Base-by-base conservation (phyloP, 2,113 vertebrate genomes). In the Lutjanus erythropterus region DNA sequence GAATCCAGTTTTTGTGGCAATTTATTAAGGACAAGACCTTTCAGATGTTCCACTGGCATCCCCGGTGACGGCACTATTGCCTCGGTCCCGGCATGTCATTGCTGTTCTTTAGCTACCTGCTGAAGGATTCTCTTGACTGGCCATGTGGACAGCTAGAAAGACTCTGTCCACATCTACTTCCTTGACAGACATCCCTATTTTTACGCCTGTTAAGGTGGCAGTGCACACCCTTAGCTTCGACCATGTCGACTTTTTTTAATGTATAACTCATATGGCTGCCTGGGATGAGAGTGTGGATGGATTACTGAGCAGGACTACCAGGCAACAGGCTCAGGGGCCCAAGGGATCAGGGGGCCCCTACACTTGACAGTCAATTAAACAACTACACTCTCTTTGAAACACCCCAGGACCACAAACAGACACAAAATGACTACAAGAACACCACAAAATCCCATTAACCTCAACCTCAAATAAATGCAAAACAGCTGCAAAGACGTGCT, bases 91-190 rank as follows among this genome's bases (percentile, higher is more conserved):
- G 81, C 81, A 80, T 85, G 90, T 81, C 78, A 78, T 64, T 87
- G 86, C 84, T 89, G 83, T 65, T 75, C 66, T 61, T 86, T 64
- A 65, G 65, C 79, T 78, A 71, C 80, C 77, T 56, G 59, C 71
- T 75, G 67, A 52, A 60, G 73, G 90, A 78, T 93, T 55, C 69
- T 90, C 88, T 85, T 90, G 80, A 78, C 87, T 88, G 79, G 71
- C 71, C 90, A 88, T 84, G 87, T 89, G 90, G 83, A 81, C 80
- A 85, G 64, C 71, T 60, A 39, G 46, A 86, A 84, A 88, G 53
- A 80, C 69, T 83, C 81, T 84, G 81, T 71, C 75, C 83, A 75
- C 64, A 67, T 69, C 62, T 55, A 52, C 75, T 67, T 62, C 47
- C 60, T 72, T 84, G 81, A 86, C 89, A 88, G 85, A 87, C 61